phyloP scores from a whole-genome alignment of 2,888 invertebrate genomes.

The Elmis aenea region DNA sequence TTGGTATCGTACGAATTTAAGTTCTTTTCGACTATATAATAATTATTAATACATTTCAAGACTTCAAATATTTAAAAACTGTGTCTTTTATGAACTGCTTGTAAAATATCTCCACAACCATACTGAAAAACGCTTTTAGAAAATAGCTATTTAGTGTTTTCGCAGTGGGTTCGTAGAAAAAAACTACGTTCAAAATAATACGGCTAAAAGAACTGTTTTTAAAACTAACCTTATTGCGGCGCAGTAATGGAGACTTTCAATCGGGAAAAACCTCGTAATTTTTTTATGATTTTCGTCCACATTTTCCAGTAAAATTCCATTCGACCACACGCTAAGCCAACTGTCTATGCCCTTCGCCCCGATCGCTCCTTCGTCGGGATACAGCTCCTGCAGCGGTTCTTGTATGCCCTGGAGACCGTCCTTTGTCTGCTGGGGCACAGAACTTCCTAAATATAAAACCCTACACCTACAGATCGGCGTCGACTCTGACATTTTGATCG shows the following conservation, averaged over 20 bases:
- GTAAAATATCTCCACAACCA: too few relatives aligned
- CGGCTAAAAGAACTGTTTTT: too few relatives aligned
- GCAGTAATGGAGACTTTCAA: slow-evolving; percentile 91
- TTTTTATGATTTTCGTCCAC: slow-evolving; percentile 93
- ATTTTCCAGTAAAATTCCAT: slow-evolving; percentile 91
- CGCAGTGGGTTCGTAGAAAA: too few relatives aligned
- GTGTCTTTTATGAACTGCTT: too few relatives aligned
- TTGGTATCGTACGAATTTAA: too few relatives aligned
- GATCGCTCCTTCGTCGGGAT: slow-evolving; percentile 89
- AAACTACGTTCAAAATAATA: too few relatives aligned
- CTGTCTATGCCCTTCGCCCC: slow-evolving; percentile 89
- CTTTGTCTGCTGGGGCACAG: slow-evolving; percentile 95
- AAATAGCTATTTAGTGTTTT: too few relatives aligned
- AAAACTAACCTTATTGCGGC: slow-evolving; percentile 92
- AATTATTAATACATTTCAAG: too few relatives aligned
- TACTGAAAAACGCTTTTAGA: too few relatives aligned
- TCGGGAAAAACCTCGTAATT: slow-evolving; percentile 93
- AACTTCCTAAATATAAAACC: slow-evolving; percentile 92
- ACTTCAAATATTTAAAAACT: too few relatives aligned
- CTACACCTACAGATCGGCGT: slow-evolving; percentile 96
- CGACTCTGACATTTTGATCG: slow-evolving; percentile 57
- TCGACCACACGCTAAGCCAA: slow-evolving; percentile 96
- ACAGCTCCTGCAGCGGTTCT: slow-evolving; percentile 91
- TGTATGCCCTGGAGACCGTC: slow-evolving; percentile 97
- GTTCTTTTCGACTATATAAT: too few relatives aligned